A percentile compares a stretch with the other conserved stretches of the same genome.
Conservation (phyloP, 2,113 vertebrate genomes). For the Limanda limanda region DNA sequence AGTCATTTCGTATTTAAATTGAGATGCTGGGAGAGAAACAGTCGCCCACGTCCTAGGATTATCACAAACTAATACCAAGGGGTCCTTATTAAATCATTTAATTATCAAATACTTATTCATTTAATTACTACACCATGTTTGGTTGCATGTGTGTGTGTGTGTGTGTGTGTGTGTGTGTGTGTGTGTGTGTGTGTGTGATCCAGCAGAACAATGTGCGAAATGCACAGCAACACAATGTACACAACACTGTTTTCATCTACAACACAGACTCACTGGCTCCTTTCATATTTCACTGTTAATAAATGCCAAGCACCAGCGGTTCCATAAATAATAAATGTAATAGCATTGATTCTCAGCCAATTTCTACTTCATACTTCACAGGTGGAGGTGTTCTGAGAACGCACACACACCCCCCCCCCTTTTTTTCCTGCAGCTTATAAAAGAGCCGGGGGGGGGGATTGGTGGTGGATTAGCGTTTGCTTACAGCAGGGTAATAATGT, state of each 20-base stretch:
- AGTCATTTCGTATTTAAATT: slow-evolving; percentile 23
- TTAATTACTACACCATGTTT: background rate
- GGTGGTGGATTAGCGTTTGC: slow-evolving; percentile 62
- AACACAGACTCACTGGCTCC: background rate
- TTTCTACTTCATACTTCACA: slow-evolving; percentile 36
- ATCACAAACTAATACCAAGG: slow-evolving; percentile 20
- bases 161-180: slow-evolving; percentile 1
- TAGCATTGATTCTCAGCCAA: slow-evolving; percentile 53
- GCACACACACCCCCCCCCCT: slow-evolving; percentile 28
- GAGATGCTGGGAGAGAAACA: background rate
- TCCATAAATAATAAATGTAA: slow-evolving; percentile 63
- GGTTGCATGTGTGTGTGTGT: background rate
- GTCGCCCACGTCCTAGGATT: slow-evolving; percentile 39
- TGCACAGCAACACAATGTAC: background rate
- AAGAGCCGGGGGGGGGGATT: slow-evolving; percentile 49
- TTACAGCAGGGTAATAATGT: slow-evolving; percentile 50
- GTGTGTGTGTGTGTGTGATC: background rate
- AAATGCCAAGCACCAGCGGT: slow-evolving; percentile 41
- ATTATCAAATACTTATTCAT: slow-evolving; percentile 48
- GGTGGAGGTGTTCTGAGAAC: slow-evolving; percentile 40
- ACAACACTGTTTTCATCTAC: slow-evolving; percentile 13
- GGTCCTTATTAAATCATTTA: slow-evolving; percentile 22
- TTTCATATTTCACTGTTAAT: slow-evolving; percentile 15
- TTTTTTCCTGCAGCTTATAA: slow-evolving; percentile 37
- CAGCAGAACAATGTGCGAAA: slow-evolving; percentile 1